phyloP scores from a whole-genome alignment of 2,113 vertebrate genomes.

The Eidolon helvum region DNA sequence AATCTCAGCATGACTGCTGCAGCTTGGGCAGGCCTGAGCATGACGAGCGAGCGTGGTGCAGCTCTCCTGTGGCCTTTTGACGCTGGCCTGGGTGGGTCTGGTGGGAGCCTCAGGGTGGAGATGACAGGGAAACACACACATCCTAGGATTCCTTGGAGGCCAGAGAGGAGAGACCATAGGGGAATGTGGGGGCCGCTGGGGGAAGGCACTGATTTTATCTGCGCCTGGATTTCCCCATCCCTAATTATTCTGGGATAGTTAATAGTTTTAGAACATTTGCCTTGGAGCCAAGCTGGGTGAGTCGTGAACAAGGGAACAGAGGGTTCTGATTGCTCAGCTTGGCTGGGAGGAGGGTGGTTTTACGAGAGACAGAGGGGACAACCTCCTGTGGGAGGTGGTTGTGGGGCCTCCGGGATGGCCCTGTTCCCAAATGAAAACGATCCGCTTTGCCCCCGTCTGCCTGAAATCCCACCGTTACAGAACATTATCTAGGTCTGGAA shows the following conservation, averaged over 20 bases:
- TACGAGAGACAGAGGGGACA: not conserved
- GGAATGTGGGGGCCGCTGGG: not conserved
- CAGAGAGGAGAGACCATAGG: not conserved
- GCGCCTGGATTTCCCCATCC: not conserved
- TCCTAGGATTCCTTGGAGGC: not conserved
- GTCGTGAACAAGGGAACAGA: not conserved
- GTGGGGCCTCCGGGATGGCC: not conserved
- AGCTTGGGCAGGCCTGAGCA: not conserved
- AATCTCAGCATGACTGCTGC: not conserved
- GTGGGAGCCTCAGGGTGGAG: not conserved
- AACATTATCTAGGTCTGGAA: not conserved
- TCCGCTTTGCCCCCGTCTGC: rapidly evolving
- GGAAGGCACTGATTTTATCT: not conserved
- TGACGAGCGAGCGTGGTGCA: not conserved
- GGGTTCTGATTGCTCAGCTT: not conserved
- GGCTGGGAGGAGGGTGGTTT: not conserved
- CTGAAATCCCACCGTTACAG: not conserved
- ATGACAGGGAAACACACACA: not conserved
- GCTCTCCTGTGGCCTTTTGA: not conserved
- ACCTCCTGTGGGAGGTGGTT: too few relatives aligned
- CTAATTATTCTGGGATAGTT: constrained; percentile 43
- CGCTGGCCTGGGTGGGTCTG: not conserved
- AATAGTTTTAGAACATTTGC: constrained; percentile 13
- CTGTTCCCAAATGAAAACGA: not conserved
- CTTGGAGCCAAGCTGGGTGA: not conserved